Evolutionary conservation across 1,140 invertebrate species (phyloP).

Genomic region (Brachionus rubens): DNA sequence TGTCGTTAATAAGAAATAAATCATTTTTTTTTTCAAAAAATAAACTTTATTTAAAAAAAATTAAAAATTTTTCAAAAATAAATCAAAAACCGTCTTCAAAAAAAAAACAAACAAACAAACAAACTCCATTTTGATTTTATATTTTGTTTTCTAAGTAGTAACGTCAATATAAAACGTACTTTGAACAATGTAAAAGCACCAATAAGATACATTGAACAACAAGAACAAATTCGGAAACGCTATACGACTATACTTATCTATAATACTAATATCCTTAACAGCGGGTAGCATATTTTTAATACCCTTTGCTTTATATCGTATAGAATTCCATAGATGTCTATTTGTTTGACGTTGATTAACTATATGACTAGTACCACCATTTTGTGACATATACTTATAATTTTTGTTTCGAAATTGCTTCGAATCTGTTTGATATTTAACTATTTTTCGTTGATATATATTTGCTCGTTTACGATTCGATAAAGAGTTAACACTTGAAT

Average conservation of each 20-base stretch:
- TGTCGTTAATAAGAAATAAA: too few relatives aligned
- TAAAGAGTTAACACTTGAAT: conserved; percentile 66
- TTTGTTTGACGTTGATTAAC: background rate
- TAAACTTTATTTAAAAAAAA: too few relatives aligned
- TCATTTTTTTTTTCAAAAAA: too few relatives aligned
- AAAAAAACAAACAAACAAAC: too few relatives aligned
- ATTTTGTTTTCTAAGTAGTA: too few relatives aligned
- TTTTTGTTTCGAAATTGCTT: conserved; percentile 48
- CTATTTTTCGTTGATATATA: background rate
- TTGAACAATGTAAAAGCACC: conserved; percentile 74
- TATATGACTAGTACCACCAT: background rate
- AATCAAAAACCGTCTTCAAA: too few relatives aligned
- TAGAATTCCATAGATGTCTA: background rate
- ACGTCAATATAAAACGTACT: conserved; percentile 4
- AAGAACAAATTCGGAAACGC: conserved; percentile 90
- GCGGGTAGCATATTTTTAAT: conserved; percentile 69
- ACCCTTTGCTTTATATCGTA: conserved; percentile 51
- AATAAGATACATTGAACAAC: conserved; percentile 86
- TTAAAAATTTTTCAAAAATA: too few relatives aligned
- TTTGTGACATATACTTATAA: conserved; percentile 48
- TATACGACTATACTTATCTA: conserved; percentile 90
- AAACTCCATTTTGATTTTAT: too few relatives aligned
- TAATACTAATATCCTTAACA: conserved; percentile 93
- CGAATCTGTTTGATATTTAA: conserved; percentile 49
- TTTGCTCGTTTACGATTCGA: conserved; percentile 49